Evolutionary conservation across 2,797 vertebrate species (phyloP), one percentile per base, ranked within the genome.

Genomic region (Numenius phaeopus): DNA sequence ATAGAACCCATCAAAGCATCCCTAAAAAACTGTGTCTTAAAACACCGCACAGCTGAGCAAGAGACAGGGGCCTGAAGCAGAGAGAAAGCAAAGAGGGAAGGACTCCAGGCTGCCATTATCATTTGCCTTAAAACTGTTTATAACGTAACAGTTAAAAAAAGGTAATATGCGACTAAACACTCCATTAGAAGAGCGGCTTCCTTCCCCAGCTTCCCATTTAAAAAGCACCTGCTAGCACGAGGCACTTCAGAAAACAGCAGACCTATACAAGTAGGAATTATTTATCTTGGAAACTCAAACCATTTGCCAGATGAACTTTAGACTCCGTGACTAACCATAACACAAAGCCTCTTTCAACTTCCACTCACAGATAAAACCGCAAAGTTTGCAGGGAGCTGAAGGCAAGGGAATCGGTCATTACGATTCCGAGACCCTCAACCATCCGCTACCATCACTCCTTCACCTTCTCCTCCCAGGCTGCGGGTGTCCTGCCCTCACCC

Each of bases 151-250:
- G 15, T 20, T 10, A 12, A 22, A 39, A 52, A 57, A 54, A 50
- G 24, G 18, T 3, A 49, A 0, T 15, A 22, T 7, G 21, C 9
- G 30, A n/a, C 64, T 23, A 57, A 67, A 50, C 0, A 1, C 22
- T 21, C 40, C 80, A 11, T 34, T 27, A 32, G 40, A 12, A 71
- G 46, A 49, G 57, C 4, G 0, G 46, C 15, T 93, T 89, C 66
- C 80, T 77, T 30, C 34, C 64, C 58, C 62, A 27, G 30, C 46
- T 90, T 62, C 78, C 90, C 34, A 22, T 26, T 76, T 24, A 5
- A 70, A 90, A 79, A 49, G 59, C 52, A 96, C 80, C 62, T 91
- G 80, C 55, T 69, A 13, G 4, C 17, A 75, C 7, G 62, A 83
- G 50, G 34, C 61, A 9, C 10, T 83, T 16, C 0, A 22, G 40